These are phyloP conservation scores for Beroe ovata DNA, from an alignment of 37 sponge, comb jelly and placozoan species.

Conservation along the genomic window DNA sequence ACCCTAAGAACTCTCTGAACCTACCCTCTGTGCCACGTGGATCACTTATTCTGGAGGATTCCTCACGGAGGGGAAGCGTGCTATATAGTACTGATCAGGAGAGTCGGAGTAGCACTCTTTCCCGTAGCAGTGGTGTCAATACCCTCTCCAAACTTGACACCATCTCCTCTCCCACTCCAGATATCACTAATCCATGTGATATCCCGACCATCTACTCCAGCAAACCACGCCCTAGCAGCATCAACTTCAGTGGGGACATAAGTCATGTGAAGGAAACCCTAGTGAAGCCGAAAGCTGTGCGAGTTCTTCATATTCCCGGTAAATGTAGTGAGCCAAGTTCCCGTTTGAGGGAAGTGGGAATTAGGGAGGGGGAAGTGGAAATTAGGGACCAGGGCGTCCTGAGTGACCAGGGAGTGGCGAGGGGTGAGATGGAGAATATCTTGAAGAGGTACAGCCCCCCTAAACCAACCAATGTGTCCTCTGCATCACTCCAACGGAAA, in stretches of 20 bases:
- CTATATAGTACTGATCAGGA: neutral
- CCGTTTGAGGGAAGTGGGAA: neutral
- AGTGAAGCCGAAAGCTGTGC: constrained; percentile 21
- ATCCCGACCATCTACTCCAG: neutral
- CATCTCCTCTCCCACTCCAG: neutral
- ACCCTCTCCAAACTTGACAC: neutral
- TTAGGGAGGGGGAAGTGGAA: neutral
- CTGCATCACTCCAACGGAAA: constrained; percentile 4
- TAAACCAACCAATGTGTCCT: neutral
- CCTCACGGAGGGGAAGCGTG: neutral
- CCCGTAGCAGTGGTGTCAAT: neutral
- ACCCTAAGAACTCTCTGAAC: neutral
- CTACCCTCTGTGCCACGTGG: neutral
- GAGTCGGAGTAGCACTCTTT: neutral
- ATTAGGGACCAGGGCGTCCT: neutral
- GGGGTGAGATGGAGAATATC: constrained; percentile 39
- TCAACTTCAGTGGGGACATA: constrained; percentile 37
- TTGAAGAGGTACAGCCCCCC: constrained; percentile 45
- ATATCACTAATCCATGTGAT: neutral
- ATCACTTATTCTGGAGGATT: neutral
- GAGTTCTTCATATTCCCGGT: neutral
- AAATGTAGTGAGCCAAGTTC: neutral
- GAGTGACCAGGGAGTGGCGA: neutral
- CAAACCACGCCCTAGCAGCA: neutral
- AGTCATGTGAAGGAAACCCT: constrained; percentile 46